A percentile compares a stretch with the other conserved stretches of the same genome.
These are phyloP conservation scores for Zaprionus tsacasi DNA, from an alignment of 1,140 invertebrate species.

Conservation along the genomic window DNA sequence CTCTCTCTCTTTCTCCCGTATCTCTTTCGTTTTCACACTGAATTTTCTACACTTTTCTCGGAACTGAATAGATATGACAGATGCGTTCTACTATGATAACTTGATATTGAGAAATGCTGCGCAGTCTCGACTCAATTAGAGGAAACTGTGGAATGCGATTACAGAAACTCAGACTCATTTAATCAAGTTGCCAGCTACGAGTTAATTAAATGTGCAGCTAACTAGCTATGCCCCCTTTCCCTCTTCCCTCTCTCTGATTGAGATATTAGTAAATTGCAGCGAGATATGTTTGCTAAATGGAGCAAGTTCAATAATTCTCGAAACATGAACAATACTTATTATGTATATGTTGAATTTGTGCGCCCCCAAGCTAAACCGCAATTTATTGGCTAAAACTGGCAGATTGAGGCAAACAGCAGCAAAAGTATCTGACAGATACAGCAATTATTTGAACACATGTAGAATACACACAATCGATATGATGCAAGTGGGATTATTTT, in stretches of 20 bases:
- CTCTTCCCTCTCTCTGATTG: not conserved
- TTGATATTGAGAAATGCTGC: not conserved
- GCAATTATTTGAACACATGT: conserved; percentile 17
- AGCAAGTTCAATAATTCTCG: not conserved
- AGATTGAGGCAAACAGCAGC: not conserved
- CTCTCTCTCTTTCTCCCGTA: not conserved
- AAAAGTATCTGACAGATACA: conserved; percentile 28
- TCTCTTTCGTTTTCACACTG: not conserved
- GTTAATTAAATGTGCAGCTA: conserved; percentile 10
- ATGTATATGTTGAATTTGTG: not conserved
- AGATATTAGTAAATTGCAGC: not conserved
- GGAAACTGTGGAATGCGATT: conserved; percentile 11
- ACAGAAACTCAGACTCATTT: not conserved
- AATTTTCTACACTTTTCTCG: not conserved
- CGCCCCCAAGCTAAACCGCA: not conserved
- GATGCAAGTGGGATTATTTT: conserved; percentile 15
- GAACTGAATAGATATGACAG: not conserved
- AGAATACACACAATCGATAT: not conserved
- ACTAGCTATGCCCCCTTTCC: not conserved
- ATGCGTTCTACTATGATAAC: not conserved
- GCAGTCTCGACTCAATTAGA: conserved; percentile 9
- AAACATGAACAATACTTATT: not conserved
- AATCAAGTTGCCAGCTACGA: conserved; percentile 26
- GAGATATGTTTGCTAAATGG: not conserved
- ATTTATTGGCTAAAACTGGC: not conserved